These are phyloP conservation scores for Cossypha caffra DNA, from an alignment of 2,797 vertebrate genomes.

Conservation along the genomic window DNA sequence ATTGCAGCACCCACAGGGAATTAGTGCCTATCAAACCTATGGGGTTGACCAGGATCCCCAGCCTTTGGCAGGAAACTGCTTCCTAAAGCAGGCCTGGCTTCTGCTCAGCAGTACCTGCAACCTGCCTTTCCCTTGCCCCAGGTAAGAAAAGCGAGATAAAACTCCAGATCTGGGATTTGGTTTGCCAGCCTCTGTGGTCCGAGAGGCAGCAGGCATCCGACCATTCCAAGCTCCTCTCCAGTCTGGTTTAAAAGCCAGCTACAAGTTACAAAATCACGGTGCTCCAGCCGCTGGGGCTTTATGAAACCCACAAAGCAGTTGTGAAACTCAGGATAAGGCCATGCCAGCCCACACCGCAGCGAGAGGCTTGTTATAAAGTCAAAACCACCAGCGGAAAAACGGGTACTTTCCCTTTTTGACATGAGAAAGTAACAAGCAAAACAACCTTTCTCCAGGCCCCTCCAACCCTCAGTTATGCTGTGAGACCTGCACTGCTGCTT, in stretches of 20 bases:
- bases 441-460: not conserved
- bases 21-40: not conserved
- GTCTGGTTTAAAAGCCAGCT: not conserved
- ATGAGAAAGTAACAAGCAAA: not conserved
- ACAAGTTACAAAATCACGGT: conserved; percentile 10
- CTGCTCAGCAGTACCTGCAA: not conserved
- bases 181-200: not conserved
- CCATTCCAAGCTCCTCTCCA: not conserved
- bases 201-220: not conserved
- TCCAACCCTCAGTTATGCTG: rapidly evolving
- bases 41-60: not conserved
- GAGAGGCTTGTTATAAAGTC: not conserved
- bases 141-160: not conserved
- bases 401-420: not conserved
- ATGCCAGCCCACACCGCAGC: not conserved
- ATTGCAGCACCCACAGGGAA: not conserved
- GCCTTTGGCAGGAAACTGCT: not conserved
- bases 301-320: conserved; percentile 4
- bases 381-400: not conserved
- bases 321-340: not conserved
- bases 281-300: conserved; percentile 5
- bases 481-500: not conserved
- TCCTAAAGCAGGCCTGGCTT: not conserved
- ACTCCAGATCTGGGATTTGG: not conserved
- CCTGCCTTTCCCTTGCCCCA: not conserved